Percentiles rank a stretch among this genome's conserved stretches.
These are phyloP conservation scores for Sciurus carolinensis DNA, from an alignment of 2,797 vertebrate genomes.

Conservation along the genomic window DNA sequence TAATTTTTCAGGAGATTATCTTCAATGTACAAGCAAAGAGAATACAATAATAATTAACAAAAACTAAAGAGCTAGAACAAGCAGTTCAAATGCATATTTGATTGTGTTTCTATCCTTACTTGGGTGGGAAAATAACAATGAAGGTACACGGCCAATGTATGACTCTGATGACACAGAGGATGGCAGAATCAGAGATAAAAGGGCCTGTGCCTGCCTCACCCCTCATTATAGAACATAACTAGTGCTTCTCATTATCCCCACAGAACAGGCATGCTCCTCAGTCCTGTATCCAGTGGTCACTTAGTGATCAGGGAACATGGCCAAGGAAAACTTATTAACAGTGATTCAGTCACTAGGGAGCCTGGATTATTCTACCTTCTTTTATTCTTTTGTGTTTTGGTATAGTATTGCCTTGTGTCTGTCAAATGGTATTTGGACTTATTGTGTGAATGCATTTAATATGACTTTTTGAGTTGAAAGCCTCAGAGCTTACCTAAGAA, in stretches of 20 bases:
- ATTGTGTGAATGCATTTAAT: slow-evolving; percentile 21
- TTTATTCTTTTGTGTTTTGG: neutral
- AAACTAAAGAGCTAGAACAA: neutral
- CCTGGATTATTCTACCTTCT: neutral
- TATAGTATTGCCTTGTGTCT: neutral
- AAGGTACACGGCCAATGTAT: neutral
- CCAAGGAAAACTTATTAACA: neutral
- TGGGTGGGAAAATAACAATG: neutral
- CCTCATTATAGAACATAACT: neutral
- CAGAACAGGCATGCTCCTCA: neutral
- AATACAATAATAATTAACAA: neutral
- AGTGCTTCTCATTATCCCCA: neutral
- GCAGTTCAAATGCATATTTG: neutral
- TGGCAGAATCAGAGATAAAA: neutral
- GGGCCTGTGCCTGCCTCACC: neutral
- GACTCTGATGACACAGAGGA: neutral
- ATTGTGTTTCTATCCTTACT: neutral
- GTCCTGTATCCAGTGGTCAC: neutral
- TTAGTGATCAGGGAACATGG: neutral
- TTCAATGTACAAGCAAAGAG: slow-evolving; percentile 23
- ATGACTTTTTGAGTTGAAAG: slow-evolving; percentile 30
- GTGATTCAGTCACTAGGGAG: neutral
- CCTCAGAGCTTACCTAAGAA: neutral
- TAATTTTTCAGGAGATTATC: neutral
- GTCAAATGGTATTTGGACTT: slow-evolving; percentile 33